These are phyloP conservation scores for Thecocarcelia acutangulata DNA, from an alignment of 2,888 invertebrate species.

Conservation along the genomic window DNA sequence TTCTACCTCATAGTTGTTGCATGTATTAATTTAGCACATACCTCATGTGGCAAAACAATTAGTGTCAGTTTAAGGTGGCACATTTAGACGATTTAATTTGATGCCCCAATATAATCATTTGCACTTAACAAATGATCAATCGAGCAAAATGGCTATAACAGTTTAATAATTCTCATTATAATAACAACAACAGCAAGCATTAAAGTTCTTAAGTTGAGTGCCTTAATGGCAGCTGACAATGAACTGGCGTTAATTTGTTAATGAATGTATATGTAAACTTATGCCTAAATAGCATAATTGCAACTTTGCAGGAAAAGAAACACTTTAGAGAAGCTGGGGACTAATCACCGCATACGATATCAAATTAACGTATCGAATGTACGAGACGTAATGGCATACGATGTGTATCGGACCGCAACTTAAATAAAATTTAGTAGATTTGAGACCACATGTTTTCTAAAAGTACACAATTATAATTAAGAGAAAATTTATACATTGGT, in stretches of 20 bases:
- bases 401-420: too few relatives aligned
- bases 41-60: slow-evolving; percentile 51
- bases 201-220: slow-evolving; percentile 1
- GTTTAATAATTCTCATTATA: slow-evolving; percentile 13
- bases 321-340: too few relatives aligned
- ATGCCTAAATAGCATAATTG: too few relatives aligned
- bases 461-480: too few relatives aligned
- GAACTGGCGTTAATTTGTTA: slow-evolving; percentile 25
- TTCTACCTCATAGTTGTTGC: neutral
- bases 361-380: too few relatives aligned
- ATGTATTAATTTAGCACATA: slow-evolving; percentile 24
- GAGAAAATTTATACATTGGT: too few relatives aligned
- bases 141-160: neutral
- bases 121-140: slow-evolving; percentile 53
- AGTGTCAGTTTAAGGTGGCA: slow-evolving; percentile 37
- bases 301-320: too few relatives aligned
- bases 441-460: too few relatives aligned
- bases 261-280: neutral
- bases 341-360: too few relatives aligned
- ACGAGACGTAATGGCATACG: too few relatives aligned
- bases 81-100: slow-evolving; percentile 51
- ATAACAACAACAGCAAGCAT: neutral
- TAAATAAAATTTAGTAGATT: too few relatives aligned
- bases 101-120: slow-evolving; percentile 53
- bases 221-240: slow-evolving; percentile 12